Conservation (phyloP, 2,113 vertebrate species). For the Poeciliopsis prolifica region DNA sequence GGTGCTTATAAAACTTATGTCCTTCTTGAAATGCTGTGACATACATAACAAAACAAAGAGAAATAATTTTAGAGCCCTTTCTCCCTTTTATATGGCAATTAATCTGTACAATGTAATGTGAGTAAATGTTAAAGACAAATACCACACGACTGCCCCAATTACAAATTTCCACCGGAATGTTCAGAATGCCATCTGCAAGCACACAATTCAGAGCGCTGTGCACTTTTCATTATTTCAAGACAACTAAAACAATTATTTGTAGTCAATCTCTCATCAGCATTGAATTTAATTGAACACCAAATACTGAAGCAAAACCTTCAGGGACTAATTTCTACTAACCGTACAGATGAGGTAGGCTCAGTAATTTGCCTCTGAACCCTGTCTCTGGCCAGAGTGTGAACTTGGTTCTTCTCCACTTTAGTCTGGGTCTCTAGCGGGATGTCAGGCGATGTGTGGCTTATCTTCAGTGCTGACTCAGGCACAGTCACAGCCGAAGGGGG, state of each 20-base stretch:
- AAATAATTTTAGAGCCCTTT: not conserved
- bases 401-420: constrained; percentile 85
- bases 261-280: not conserved
- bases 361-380: constrained; percentile 92
- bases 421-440: constrained; percentile 88
- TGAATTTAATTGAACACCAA: not conserved
- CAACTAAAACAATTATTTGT: not conserved
- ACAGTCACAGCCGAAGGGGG: constrained; percentile 46
- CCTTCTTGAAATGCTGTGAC: not conserved
- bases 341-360: constrained; percentile 90
- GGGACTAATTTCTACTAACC: constrained; percentile 79
- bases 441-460: constrained; percentile 97
- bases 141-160: not conserved
- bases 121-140: not conserved
- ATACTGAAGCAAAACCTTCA: constrained; percentile 1
- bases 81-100: not conserved
- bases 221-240: not conserved
- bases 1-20: not conserved
- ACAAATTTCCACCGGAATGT: not conserved
- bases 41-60: no score
- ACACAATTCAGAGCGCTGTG: no score
- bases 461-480: constrained; percentile 93
- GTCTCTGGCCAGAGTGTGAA: constrained; percentile 79
- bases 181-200: not conserved
- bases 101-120: not conserved